Evolutionary conservation across 92 coral and sea anemone genomes (phyloP).

Genomic region (Heteractis magnifica): DNA sequence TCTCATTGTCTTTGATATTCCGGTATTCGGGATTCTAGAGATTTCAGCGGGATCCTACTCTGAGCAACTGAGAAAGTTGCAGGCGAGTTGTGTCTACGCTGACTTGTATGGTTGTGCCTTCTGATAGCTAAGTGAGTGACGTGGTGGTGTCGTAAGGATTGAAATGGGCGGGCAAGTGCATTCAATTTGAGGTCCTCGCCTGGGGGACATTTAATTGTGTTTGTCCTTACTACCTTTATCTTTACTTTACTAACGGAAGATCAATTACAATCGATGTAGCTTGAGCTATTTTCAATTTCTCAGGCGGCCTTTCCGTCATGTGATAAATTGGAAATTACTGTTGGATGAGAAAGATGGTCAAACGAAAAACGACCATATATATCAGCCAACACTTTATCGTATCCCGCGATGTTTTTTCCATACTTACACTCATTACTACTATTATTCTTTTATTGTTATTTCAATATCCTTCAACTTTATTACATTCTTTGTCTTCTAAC

Average conservation of each 20-base stretch:
- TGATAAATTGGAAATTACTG: neutral
- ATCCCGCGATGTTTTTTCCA: neutral
- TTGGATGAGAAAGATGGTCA: neutral
- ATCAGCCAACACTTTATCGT: neutral
- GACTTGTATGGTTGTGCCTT: neutral
- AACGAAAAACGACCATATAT: neutral
- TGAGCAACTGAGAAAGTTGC: neutral
- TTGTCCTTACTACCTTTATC: conserved; percentile 23
- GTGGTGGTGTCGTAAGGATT: conserved; percentile 30
- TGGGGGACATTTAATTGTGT: conserved; percentile 34
- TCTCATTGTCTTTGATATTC: conserved; percentile 5
- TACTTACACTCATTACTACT: neutral
- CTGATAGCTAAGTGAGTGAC: conserved; percentile 14
- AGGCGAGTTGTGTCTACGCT: neutral
- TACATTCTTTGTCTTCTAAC: neutral
- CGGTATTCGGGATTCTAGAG: neutral
- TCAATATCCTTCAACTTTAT: neutral
- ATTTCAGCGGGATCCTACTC: neutral
- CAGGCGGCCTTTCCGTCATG: conserved; percentile 18
- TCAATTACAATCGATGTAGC: conserved; percentile 37
- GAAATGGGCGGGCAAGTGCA: conserved; percentile 36
- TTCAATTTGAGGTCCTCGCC: conserved; percentile 31
- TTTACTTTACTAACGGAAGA: conserved; percentile 33
- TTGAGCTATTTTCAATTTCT: conserved; percentile 23
- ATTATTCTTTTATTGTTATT: neutral